Percentiles rank a stretch among this genome's conserved stretches.
Conservation (phyloP, 1,140 invertebrate species). For the Acromyrmex heyeri region DNA sequence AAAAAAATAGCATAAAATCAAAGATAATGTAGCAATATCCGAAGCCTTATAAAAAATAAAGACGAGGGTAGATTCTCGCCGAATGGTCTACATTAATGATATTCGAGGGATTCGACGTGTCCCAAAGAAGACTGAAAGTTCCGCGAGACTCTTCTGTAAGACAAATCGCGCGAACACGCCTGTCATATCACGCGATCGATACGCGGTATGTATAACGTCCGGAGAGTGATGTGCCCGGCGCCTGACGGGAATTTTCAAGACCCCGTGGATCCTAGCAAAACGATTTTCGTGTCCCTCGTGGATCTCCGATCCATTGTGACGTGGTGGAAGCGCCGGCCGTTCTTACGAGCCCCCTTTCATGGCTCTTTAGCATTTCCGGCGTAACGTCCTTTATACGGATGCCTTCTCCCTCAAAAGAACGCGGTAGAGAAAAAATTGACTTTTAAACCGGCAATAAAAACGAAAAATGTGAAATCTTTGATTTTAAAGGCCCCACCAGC, state of each 20-base stretch:
- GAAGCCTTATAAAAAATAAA: not conserved
- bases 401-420: constrained; percentile 9
- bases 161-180: constrained; percentile 81
- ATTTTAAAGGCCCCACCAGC: constrained; percentile 76
- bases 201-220: constrained; percentile 64
- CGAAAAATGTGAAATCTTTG: constrained; percentile 82
- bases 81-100: constrained; percentile 29
- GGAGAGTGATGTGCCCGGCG: constrained; percentile 79
- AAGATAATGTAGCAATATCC: not conserved
- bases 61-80: not conserved
- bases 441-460: constrained; percentile 87
- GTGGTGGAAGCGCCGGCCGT: constrained; percentile 40
- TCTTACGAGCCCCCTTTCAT: constrained; percentile 64
- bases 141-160: constrained; percentile 62
- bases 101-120: constrained; percentile 17
- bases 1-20: not conserved
- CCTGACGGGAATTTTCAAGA: constrained; percentile 82
- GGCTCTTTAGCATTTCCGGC: constrained; percentile 75
- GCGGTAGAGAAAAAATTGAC: constrained; percentile 81
- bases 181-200: constrained; percentile 65
- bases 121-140: constrained; percentile 13
- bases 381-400: constrained; percentile 73
- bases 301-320: constrained; percentile 70
- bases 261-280: constrained; percentile 74
- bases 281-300: constrained; percentile 80